These are phyloP conservation scores for Octonoba sinensis DNA, from an alignment of 2,888 invertebrate species.

Conservation along the genomic window DNA sequence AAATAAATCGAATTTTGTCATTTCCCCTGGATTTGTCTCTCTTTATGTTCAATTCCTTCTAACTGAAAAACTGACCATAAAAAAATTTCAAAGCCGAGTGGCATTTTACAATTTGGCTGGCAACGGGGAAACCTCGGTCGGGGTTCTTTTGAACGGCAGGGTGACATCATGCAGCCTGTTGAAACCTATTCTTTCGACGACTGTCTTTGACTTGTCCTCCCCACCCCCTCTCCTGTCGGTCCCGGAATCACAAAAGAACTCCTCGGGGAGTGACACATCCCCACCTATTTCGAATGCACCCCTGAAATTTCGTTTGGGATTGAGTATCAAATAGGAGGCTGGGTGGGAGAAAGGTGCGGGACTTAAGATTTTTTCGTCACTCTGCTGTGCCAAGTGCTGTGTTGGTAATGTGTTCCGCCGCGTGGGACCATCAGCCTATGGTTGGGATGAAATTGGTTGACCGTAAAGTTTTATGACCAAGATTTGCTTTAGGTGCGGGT, in stretches of 20 bases:
- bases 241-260: slow-evolving; percentile 27
- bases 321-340: slow-evolving; percentile 17
- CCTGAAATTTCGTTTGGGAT: slow-evolving; percentile 50
- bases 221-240: background rate
- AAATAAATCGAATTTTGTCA: no score
- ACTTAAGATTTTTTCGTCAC: slow-evolving; percentile 4
- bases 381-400: no score
- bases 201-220: slow-evolving; percentile 38
- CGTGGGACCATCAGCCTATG: no score
- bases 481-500: no score
- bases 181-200: slow-evolving; percentile 16
- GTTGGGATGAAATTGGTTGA: no score
- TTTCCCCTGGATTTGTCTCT: background rate
- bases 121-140: background rate
- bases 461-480: no score
- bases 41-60: slow-evolving; percentile 8
- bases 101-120: slow-evolving; percentile 16
- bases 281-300: slow-evolving; percentile 58
- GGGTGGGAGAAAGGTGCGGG: slow-evolving; percentile 1
- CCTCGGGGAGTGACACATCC: slow-evolving; percentile 55
- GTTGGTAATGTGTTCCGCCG: no score
- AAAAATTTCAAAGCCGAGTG: slow-evolving; percentile 14
- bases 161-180: slow-evolving; percentile 44
- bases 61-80: slow-evolving; percentile 35
- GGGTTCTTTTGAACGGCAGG: background rate